Evolutionary conservation across 1,140 invertebrate genomes (phyloP).

Genomic region (Coptotermes formosanus): DNA sequence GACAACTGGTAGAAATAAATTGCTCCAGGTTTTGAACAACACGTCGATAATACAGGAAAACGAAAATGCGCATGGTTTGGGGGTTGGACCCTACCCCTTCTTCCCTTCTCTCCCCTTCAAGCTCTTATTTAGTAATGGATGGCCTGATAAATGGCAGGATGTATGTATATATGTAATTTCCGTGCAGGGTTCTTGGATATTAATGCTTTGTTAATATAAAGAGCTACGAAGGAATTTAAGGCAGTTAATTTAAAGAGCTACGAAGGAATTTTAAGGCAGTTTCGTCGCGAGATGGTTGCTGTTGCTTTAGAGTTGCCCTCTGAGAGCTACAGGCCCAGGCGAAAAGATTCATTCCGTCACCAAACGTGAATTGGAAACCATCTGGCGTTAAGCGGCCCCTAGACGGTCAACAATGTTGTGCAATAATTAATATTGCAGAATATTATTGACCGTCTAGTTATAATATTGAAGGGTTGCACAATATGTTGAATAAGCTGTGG

Average conservation of each 20-base stretch:
- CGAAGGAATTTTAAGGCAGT: not conserved
- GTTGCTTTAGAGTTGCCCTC: not conserved
- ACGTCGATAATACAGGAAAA: constrained; percentile 35
- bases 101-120: not conserved
- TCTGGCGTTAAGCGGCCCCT: no score
- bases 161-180: not conserved
- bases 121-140: constrained; percentile 22
- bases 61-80: constrained; percentile 31
- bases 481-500: no score
- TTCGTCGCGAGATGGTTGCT: not conserved
- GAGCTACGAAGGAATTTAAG: not conserved
- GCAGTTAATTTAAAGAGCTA: not conserved
- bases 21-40: constrained; percentile 33
- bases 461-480: no score
- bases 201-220: not conserved
- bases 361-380: not conserved
- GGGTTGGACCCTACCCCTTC: not conserved
- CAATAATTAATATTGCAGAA: no score
- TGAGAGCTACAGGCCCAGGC: not conserved
- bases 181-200: not conserved
- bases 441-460: no score
- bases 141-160: not conserved
- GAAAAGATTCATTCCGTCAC: not conserved
- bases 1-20: constrained; percentile 37
- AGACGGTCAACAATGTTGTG: no score